phyloP scores from a whole-genome alignment of 37 sponge, comb jelly and placozoan genomes.

The Hexactinellida sp. region DNA sequence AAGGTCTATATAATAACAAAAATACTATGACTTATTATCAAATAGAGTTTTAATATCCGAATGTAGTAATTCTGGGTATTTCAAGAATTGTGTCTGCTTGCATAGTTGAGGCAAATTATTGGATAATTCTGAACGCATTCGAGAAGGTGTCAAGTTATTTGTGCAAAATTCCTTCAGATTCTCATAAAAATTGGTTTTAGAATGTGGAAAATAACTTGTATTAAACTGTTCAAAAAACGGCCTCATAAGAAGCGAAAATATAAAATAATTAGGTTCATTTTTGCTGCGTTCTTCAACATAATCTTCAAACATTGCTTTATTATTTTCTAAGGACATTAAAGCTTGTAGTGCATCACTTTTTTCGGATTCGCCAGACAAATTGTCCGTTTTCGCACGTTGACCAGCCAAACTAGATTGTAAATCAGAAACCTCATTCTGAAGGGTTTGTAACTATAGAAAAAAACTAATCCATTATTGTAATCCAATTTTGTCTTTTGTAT shows the following conservation, averaged over 20 bases:
- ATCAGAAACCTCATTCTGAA: neutral
- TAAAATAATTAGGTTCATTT: neutral
- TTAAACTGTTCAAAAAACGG: neutral
- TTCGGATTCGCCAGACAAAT: neutral
- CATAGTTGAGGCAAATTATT: neutral
- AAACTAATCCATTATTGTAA: neutral
- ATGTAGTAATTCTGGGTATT: neutral
- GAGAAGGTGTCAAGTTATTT: neutral
- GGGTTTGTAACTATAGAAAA: neutral
- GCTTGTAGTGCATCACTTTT: neutral
- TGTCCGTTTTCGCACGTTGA: neutral
- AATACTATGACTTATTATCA: too few species aligned
- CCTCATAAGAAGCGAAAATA: neutral
- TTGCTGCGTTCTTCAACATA: neutral
- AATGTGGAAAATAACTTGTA: neutral
- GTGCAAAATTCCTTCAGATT: neutral
- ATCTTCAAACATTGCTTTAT: neutral
- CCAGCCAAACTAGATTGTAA: neutral
- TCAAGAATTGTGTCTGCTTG: neutral
- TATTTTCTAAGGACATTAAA: neutral
- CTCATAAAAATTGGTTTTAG: neutral
- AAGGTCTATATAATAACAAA: too few species aligned
- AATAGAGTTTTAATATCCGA: too few species aligned
- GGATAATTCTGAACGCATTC: neutral
- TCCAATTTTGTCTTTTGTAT: too few species aligned